Evolutionary conservation across 2,113 vertebrate species (phyloP).

Genomic region (Gobiocypris rarus): DNA sequence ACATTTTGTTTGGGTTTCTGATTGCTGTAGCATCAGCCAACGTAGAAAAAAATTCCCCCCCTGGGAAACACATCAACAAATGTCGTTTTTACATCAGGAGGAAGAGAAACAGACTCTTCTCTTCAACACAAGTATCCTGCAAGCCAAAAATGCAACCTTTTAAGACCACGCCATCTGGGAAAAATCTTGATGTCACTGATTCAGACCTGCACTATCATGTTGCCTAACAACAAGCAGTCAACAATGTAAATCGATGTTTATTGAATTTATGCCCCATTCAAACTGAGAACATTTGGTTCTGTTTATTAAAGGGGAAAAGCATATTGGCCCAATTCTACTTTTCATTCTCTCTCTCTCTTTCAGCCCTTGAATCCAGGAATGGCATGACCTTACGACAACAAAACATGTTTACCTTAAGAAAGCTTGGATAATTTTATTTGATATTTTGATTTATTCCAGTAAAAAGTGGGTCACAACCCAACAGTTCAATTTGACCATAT

Average conservation of each 20-base stretch:
- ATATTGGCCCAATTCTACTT: neutral
- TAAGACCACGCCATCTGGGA: conserved; percentile 69
- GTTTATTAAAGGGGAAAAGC: conserved; percentile 62
- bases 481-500: conserved; percentile 12
- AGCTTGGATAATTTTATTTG: conserved; percentile 25
- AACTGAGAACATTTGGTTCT: conserved; percentile 68
- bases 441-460: neutral
- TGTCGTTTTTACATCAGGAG: conserved; percentile 29
- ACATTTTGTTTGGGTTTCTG: conserved; percentile 53
- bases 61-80: conserved; percentile 53
- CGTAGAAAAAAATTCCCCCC: conserved; percentile 37
- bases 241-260: conserved; percentile 69
- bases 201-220: conserved; percentile 64
- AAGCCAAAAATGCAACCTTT: conserved; percentile 55
- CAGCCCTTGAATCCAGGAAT: neutral
- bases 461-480: neutral
- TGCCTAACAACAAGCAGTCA: conserved; percentile 63
- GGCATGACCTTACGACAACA: neutral
- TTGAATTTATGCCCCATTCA: conserved; percentile 69
- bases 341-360: neutral
- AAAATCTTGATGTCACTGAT: conserved; percentile 67
- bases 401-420: conserved; percentile 14
- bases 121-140: conserved; percentile 32
- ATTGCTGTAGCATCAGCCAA: neutral
- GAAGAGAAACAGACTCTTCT: conserved; percentile 57